phyloP scores from a whole-genome alignment of 2,113 vertebrate genomes.

The Vidua chalybeata region DNA sequence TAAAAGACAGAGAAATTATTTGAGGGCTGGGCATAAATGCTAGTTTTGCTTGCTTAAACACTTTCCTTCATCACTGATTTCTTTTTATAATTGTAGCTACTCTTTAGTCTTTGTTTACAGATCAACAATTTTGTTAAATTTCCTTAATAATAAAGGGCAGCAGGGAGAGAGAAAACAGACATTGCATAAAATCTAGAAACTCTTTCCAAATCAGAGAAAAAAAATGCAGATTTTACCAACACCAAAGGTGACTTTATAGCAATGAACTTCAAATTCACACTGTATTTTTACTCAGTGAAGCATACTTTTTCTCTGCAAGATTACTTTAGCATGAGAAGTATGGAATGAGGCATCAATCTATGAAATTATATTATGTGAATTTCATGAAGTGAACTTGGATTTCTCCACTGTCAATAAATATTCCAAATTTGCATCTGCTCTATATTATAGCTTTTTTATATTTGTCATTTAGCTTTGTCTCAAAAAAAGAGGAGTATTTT shows the following conservation, averaged over 20 bases:
- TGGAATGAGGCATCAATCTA: not conserved
- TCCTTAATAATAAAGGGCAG: not conserved
- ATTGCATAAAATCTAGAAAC: not conserved
- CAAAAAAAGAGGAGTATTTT: not conserved
- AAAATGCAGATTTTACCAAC: not conserved
- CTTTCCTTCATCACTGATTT: not conserved
- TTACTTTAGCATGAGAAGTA: not conserved
- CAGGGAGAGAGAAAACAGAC: not conserved
- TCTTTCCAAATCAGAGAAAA: not conserved
- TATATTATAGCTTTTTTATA: not conserved
- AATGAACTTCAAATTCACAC: not conserved
- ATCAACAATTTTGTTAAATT: not conserved
- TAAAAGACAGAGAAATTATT: constrained; percentile 18
- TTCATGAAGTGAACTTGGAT: not conserved
- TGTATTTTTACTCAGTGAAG: not conserved
- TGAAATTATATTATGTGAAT: not conserved
- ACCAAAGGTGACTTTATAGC: not conserved
- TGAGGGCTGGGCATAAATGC: not conserved
- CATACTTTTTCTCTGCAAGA: not conserved
- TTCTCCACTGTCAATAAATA: not conserved
- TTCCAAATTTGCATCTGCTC: not conserved
- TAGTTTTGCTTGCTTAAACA: not conserved
- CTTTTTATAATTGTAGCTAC: not conserved
- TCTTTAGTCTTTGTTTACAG: not conserved
- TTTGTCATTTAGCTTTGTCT: not conserved